Percentiles rank a stretch among this genome's conserved stretches.
phyloP scores from a whole-genome alignment of 2,113 vertebrate species.

The Tachysurus fulvidraco region DNA sequence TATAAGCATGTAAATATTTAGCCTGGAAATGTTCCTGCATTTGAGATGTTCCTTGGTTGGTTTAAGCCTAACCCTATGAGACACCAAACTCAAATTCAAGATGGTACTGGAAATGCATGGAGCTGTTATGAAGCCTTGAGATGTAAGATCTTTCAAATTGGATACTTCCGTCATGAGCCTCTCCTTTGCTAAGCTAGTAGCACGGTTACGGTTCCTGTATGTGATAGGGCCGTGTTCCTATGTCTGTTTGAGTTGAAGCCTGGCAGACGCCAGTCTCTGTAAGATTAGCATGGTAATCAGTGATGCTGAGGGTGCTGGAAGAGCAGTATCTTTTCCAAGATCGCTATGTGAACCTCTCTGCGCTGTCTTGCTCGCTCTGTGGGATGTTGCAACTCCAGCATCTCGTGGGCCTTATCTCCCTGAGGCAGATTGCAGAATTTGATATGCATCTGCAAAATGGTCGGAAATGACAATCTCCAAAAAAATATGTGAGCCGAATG shows the following conservation, averaged over 20 bases:
- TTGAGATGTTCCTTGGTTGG: slow-evolving; percentile 25
- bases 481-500: slow-evolving; percentile 68
- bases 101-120: neutral
- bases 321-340: slow-evolving; percentile 67
- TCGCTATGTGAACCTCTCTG: slow-evolving; percentile 71
- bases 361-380: slow-evolving; percentile 73
- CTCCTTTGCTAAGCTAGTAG: slow-evolving; percentile 11
- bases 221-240: slow-evolving; percentile 28
- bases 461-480: slow-evolving; percentile 75
- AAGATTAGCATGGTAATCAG: slow-evolving; percentile 73
- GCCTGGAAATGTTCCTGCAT: neutral
- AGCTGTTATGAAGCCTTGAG: neutral
- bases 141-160: slow-evolving; percentile 5
- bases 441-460: slow-evolving; percentile 81
- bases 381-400: slow-evolving; percentile 79
- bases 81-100: slow-evolving; percentile 17
- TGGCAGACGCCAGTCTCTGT: slow-evolving; percentile 59
- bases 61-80: slow-evolving; percentile 33
- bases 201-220: slow-evolving; percentile 27
- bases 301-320: slow-evolving; percentile 52
- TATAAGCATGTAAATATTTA: neutral
- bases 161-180: slow-evolving; percentile 18
- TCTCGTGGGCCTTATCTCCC: slow-evolving; percentile 75
- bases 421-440: slow-evolving; percentile 71
- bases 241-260: slow-evolving; percentile 36